Conservation (phyloP, 2,113 vertebrate species). For the Damaliscus lunatus region DNA sequence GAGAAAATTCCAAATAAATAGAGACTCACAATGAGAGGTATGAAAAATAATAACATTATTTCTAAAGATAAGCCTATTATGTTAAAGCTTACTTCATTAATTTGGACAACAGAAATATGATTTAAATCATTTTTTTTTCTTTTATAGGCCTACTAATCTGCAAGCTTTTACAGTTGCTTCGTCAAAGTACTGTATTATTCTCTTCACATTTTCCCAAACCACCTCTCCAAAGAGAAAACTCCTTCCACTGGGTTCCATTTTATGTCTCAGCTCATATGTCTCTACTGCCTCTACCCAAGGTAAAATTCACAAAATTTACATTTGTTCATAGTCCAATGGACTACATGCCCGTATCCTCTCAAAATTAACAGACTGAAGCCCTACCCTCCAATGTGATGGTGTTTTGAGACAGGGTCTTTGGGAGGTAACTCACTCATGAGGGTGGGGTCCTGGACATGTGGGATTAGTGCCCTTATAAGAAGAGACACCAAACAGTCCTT, state of each 20-base stretch:
- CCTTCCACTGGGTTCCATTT: background rate
- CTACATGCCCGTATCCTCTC: background rate
- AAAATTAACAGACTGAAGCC: background rate
- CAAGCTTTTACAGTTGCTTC: background rate
- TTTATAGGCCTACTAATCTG: background rate
- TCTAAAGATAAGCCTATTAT: background rate
- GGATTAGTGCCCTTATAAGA: background rate
- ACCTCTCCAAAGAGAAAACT: background rate
- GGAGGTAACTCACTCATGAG: background rate
- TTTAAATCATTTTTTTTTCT: background rate
- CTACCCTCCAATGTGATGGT: background rate
- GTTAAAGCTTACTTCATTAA: slow-evolving; percentile 30
- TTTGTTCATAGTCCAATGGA: background rate
- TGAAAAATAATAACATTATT: slow-evolving; percentile 22
- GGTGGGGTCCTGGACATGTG: background rate
- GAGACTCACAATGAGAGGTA: background rate
- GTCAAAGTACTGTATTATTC: background rate
- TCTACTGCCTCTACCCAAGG: background rate
- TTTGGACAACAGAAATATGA: slow-evolving; percentile 11
- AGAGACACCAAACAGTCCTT: background rate
- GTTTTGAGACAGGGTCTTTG: background rate
- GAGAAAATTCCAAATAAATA: slow-evolving; percentile 37
- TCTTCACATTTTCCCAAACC: background rate
- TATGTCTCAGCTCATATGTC: background rate
- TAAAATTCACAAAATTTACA: too few relatives aligned